A percentile compares a stretch with the other conserved stretches of the same genome.
Evolutionary conservation across 2,888 invertebrate genomes (phyloP).

Genomic region (Lasiommata megera): DNA sequence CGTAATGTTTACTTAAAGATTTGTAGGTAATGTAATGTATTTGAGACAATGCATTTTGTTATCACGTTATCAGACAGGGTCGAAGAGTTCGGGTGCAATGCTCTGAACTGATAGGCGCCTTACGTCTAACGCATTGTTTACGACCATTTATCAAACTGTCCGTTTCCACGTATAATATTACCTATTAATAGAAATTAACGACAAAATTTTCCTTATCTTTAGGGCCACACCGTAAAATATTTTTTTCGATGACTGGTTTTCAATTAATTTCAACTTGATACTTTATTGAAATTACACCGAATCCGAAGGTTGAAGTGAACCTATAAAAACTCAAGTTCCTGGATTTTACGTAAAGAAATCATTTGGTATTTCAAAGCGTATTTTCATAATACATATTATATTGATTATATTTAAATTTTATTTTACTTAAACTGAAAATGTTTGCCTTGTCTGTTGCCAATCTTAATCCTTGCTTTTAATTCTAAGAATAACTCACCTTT

Average conservation of each 20-base stretch:
- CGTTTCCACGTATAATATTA: slow-evolving; percentile 45
- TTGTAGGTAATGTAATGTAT: slow-evolving; percentile 31
- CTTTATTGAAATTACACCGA: too few relatives aligned
- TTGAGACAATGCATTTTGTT: slow-evolving; percentile 48
- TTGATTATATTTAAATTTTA: too few relatives aligned
- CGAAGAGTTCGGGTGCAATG: slow-evolving; percentile 68
- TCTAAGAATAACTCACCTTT: slow-evolving; percentile 54
- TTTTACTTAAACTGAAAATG: too few relatives aligned
- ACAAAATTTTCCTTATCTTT: slow-evolving; percentile 45
- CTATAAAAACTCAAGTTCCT: too few relatives aligned
- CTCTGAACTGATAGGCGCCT: slow-evolving; percentile 55
- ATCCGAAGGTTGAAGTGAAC: too few relatives aligned
- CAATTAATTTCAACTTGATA: too few relatives aligned
- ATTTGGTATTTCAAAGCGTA: too few relatives aligned
- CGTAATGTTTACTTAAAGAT: slow-evolving; percentile 32
- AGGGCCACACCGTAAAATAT: neutral
- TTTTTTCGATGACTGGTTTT: neutral
- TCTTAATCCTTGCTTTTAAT: too few relatives aligned
- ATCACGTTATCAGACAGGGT: slow-evolving; percentile 50
- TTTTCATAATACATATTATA: too few relatives aligned
- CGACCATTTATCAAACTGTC: slow-evolving; percentile 55
- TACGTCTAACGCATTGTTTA: slow-evolving; percentile 69
- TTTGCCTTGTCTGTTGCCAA: too few relatives aligned
- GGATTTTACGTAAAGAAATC: too few relatives aligned
- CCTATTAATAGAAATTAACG: slow-evolving; percentile 65